A percentile compares a stretch with the other conserved stretches of the same genome.
These are phyloP conservation scores for Rhagologus leucostigma DNA, from an alignment of 2,113 vertebrate genomes.

Conservation along the genomic window DNA sequence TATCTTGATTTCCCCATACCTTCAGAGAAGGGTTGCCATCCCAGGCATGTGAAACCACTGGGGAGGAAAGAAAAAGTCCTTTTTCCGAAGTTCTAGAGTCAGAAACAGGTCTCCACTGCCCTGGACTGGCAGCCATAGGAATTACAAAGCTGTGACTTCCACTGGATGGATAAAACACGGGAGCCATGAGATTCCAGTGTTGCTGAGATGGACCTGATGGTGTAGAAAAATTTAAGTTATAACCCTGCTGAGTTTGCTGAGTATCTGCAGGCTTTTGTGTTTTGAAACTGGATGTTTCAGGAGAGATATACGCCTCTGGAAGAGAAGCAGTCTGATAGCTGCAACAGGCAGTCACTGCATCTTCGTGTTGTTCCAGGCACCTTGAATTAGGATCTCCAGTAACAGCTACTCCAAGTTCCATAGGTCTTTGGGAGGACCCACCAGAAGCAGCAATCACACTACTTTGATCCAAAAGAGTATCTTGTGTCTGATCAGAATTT, in stretches of 20 bases:
- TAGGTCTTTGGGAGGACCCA: not conserved
- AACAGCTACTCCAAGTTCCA: not conserved
- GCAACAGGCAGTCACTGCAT: not conserved
- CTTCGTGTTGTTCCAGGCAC: not conserved
- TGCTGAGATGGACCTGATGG: not conserved
- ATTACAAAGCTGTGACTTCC: slow-evolving; percentile 78
- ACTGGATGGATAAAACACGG: slow-evolving; percentile 74
- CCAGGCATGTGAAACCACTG: slow-evolving; percentile 66
- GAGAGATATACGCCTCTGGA: not conserved
- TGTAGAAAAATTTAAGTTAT: slow-evolving; percentile 24
- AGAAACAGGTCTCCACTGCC: slow-evolving; percentile 66
- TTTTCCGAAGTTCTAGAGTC: slow-evolving; percentile 13
- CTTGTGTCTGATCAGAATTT: slow-evolving; percentile 6
- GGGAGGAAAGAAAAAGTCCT: slow-evolving; percentile 56
- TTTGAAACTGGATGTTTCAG: slow-evolving; percentile 45
- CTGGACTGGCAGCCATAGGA: slow-evolving; percentile 75
- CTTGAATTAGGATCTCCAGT: not conserved
- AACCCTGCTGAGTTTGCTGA: slow-evolving; percentile 3
- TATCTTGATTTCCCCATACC: slow-evolving; percentile 73
- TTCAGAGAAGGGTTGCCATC: slow-evolving; percentile 65
- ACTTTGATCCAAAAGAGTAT: not conserved
- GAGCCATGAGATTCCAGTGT: slow-evolving; percentile 82
- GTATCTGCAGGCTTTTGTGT: slow-evolving; percentile 24
- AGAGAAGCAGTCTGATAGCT: slow-evolving; percentile 4
- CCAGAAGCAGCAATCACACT: not conserved